Conservation (phyloP, 2,113 vertebrate species). For the Myotis brandtii region DNA sequence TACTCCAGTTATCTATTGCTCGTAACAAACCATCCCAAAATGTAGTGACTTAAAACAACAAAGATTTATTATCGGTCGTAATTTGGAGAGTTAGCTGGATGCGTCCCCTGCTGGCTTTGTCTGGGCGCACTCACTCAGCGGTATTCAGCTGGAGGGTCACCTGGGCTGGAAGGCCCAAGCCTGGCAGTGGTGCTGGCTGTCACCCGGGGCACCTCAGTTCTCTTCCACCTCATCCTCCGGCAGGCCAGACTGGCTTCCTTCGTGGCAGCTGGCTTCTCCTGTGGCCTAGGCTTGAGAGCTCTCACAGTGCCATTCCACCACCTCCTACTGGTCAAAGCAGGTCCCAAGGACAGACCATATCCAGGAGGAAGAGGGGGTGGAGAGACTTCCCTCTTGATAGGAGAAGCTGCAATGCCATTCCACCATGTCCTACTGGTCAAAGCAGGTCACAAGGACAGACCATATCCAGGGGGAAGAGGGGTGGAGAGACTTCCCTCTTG, state of each 20-base stretch:
- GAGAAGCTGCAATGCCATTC: not conserved
- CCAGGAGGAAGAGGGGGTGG: fast-evolving
- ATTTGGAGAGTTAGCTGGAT: not conserved
- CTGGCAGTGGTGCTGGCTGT: not conserved
- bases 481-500: not conserved
- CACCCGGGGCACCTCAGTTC: not conserved
- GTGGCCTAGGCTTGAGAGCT: not conserved
- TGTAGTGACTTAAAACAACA: not conserved
- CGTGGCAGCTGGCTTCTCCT: not conserved
- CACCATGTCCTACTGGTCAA: not conserved
- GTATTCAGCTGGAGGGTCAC: not conserved
- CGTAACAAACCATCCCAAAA: not conserved
- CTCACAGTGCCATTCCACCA: not conserved
- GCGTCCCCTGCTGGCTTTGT: not conserved
- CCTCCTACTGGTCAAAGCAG: not conserved
- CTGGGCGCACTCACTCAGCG: not conserved
- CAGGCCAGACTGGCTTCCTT: not conserved
- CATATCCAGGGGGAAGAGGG: not conserved
- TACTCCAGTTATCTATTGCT: not conserved
- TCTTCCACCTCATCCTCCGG: not conserved
- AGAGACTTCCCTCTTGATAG: not conserved
- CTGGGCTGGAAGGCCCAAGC: not conserved
- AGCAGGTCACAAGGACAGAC: not conserved
- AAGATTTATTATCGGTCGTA: not conserved
- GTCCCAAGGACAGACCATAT: not conserved